Evolutionary conservation across 2,888 invertebrate genomes (phyloP).

Genomic region (Congeria kusceri): DNA sequence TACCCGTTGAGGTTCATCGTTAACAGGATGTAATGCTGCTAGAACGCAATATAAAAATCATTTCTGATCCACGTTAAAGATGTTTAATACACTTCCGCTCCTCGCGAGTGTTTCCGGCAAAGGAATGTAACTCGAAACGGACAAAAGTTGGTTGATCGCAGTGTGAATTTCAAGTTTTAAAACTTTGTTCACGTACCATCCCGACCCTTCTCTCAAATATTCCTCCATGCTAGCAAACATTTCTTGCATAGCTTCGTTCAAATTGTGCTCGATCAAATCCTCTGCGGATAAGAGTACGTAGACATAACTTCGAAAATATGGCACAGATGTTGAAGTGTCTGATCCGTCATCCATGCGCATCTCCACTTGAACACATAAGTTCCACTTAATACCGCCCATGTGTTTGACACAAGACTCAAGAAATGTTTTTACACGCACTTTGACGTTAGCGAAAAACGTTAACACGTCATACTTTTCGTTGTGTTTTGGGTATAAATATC

Average conservation of each 20-base stretch:
- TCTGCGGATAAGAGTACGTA: slow-evolving; percentile 21
- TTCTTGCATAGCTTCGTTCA: too few relatives aligned
- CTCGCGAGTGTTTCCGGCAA: slow-evolving; percentile 20
- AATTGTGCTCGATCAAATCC: slow-evolving; percentile 16
- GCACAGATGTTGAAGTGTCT: slow-evolving; percentile 4
- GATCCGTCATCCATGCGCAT: slow-evolving; percentile 30
- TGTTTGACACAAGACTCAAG: too few relatives aligned
- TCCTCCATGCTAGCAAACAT: too few relatives aligned
- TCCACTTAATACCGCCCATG: slow-evolving; percentile 43
- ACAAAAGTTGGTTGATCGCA: slow-evolving; percentile 30
- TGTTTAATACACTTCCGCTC: slow-evolving; percentile 24
- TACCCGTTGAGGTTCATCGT: too few relatives aligned
- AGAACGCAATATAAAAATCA: too few relatives aligned
- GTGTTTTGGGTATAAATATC: slow-evolving; percentile 34
- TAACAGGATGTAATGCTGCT: too few relatives aligned
- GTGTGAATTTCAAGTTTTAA: slow-evolving; percentile 45
- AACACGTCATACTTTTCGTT: slow-evolving; percentile 41
- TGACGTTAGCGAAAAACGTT: slow-evolving; percentile 37
- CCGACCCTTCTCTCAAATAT: too few relatives aligned
- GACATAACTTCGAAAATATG: slow-evolving; percentile 39
- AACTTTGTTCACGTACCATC: slow-evolving; percentile 49
- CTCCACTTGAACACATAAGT: slow-evolving; percentile 50
- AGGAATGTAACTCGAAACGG: slow-evolving; percentile 34
- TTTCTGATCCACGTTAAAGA: neutral
- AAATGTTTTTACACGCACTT: slow-evolving; percentile 10